Evolutionary conservation across 2,113 vertebrate genomes (phyloP).

Genomic region (Catharus minimus): DNA sequence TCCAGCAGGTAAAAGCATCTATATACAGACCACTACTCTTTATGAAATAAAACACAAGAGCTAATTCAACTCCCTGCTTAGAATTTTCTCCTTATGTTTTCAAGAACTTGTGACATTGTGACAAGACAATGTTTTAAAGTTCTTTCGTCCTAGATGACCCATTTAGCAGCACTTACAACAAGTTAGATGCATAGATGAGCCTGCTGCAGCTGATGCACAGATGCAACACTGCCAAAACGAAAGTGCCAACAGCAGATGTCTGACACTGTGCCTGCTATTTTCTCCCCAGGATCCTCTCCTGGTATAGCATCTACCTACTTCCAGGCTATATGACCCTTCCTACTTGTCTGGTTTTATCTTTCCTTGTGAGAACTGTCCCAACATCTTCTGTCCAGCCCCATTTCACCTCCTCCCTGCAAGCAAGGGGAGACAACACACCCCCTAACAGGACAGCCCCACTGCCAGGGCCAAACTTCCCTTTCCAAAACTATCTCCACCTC

Average conservation of each 20-base stretch:
- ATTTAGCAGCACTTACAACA: not conserved
- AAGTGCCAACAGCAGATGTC: not conserved
- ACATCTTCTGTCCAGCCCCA: not conserved
- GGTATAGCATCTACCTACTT: not conserved
- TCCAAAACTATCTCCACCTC: not conserved
- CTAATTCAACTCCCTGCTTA: not conserved
- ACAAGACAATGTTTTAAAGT: not conserved
- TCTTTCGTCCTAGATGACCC: not conserved
- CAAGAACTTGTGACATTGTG: not conserved
- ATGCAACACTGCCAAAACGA: not conserved
- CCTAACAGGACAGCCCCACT: accelerated
- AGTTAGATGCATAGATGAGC: not conserved
- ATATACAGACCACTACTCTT: not conserved
- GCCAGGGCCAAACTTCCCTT: not conserved
- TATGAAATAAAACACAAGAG: not conserved
- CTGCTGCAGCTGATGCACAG: not conserved
- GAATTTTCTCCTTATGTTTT: not conserved
- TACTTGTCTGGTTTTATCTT: not conserved
- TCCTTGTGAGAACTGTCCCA: not conserved
- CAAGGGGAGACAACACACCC: not conserved
- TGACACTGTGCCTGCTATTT: not conserved
- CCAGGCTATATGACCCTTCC: not conserved
- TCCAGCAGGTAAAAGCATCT: not conserved
- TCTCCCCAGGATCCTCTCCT: not conserved
- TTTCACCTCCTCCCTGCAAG: not conserved